These are phyloP conservation scores for Drosophila eohydei DNA, from an alignment of 2,888 invertebrate species.

Conservation along the genomic window DNA sequence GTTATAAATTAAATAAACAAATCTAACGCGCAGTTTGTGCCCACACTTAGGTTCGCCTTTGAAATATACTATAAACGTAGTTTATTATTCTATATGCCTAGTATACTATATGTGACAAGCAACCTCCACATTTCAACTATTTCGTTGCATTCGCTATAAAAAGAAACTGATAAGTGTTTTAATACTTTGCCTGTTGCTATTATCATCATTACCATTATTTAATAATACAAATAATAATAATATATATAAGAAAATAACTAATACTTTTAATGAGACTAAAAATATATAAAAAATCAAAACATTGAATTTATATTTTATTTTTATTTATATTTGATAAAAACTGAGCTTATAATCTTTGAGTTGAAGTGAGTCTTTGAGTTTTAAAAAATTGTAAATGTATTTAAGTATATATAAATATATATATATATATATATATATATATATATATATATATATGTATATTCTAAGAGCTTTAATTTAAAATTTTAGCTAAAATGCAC, in stretches of 20 bases:
- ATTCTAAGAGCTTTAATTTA: too few species aligned
- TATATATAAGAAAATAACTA: neutral
- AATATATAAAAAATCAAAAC: too few species aligned
- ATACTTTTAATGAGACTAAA: neutral
- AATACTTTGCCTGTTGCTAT: neutral
- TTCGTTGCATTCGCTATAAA: conserved; percentile 4
- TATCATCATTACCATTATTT: neutral
- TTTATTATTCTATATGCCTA: neutral
- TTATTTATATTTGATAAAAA: too few species aligned
- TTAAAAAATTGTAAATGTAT: too few species aligned
- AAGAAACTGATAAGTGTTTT: neutral
- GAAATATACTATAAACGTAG: neutral
- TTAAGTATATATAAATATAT: neutral
- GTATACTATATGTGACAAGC: neutral
- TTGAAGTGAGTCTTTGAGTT: too few species aligned
- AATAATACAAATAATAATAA: neutral
- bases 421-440: neutral
- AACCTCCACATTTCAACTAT: conserved; percentile 4
- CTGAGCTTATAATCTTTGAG: too few species aligned
- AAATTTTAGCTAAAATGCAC: neutral
- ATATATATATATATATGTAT: too few species aligned
- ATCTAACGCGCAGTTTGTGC: conserved; percentile 66
- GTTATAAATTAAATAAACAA: conserved; percentile 53
- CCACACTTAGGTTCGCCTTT: conserved; percentile 24
- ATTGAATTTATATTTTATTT: too few species aligned